phyloP scores from a whole-genome alignment of 2,113 vertebrate species.

The Ranitomeya imitator region DNA sequence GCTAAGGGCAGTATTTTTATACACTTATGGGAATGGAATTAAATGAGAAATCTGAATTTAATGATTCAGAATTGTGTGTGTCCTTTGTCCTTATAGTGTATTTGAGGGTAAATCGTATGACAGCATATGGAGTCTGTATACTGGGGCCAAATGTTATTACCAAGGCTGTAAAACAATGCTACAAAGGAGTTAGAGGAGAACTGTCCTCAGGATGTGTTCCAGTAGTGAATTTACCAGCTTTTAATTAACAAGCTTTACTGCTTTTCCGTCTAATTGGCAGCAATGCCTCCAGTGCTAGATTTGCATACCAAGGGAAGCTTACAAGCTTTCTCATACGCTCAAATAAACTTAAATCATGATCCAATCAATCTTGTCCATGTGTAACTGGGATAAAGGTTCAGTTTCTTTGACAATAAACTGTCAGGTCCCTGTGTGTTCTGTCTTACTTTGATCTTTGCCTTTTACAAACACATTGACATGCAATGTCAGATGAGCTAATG shows the following conservation, averaged over 20 bases:
- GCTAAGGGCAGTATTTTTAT: too few species aligned
- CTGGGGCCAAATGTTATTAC: background rate
- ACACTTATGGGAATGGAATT: too few species aligned
- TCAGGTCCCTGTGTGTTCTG: background rate
- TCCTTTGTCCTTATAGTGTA: too few species aligned
- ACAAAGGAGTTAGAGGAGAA: background rate
- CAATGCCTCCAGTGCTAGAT: background rate
- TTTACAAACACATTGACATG: slow-evolving; percentile 44
- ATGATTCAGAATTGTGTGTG: too few species aligned
- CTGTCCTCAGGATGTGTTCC: background rate
- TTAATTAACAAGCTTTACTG: background rate
- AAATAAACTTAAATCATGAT: slow-evolving; percentile 30
- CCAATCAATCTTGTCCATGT: slow-evolving; percentile 12
- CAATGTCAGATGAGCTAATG: slow-evolving; percentile 42
- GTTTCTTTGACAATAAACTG: slow-evolving; percentile 32
- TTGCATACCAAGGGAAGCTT: slow-evolving; percentile 18
- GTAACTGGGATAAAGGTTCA: slow-evolving; percentile 3
- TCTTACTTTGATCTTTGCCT: slow-evolving; percentile 32
- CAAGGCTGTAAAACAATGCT: background rate
- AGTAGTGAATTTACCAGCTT: background rate
- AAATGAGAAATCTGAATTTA: too few species aligned
- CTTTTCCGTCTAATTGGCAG: slow-evolving; percentile 17
- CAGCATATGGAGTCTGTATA: background rate
- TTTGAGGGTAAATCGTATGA: background rate
- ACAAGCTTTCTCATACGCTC: slow-evolving; percentile 13